Base-by-base conservation (phyloP, 2,888 invertebrate species). In the Conistra vaccinii region DNA sequence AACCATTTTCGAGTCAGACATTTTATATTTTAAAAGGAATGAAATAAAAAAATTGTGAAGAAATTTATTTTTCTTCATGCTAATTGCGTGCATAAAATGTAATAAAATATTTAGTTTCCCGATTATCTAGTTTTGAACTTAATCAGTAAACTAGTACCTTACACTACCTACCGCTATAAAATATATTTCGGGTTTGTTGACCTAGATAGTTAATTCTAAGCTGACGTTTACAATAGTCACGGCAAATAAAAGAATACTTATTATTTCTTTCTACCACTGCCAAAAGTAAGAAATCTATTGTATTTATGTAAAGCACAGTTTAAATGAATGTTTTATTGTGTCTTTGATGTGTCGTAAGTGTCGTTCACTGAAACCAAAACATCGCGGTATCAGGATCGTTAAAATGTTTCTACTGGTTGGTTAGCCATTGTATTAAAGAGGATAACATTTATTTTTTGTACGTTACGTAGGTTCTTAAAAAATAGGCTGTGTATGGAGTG, bases 351-450 rank as follows among this genome's bases (percentile, higher is more conserved):
- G 17, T 32, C 60, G 29, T 61, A n/a, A n/a, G n/a, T n/a, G n/a
- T n/a, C n/a, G n/a, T n/a, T 72, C 9, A 23, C 9, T 78, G 48
- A 55, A 71, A 66, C 53, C 53, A 20, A 60, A 77, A 73, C 42
- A 62, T 29, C 23, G 29, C 1, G 45, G 35, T 62, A 51, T 45
- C 20, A 29, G 9, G 35, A 14, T 29, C 20, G 35, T 69, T 14
- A 61, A 61, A 69, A 35, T 42, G 1, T 76, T 39, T 73, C 23
- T 45, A n/a, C 20, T 9, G 20, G 23, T 42, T 39, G n/a, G 35
- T 23, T 26, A 48, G 2, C 23, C 68, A 32, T 62, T 48, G 20
- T n/a, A n/a, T n/a, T n/a, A n/a, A n/a, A n/a, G n/a, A n/a, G n/a
- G n/a, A n/a, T n/a, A n/a, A n/a, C n/a, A n/a, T n/a, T n/a, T n/a